phyloP scores from a whole-genome alignment of 2,113 vertebrate genomes.

The Chaenogobius annularis region DNA sequence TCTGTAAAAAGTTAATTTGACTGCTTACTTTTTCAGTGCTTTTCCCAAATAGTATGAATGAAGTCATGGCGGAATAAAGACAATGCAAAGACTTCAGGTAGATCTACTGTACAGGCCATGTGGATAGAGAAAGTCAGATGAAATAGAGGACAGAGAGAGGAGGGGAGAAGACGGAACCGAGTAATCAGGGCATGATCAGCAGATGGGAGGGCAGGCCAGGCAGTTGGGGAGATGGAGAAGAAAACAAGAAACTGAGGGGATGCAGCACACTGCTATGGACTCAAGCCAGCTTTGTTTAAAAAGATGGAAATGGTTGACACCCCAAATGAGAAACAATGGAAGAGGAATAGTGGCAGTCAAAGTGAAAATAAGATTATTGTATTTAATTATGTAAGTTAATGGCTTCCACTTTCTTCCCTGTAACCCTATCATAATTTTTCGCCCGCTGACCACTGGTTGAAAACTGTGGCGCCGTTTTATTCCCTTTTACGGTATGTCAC shows the following conservation, averaged over 20 bases:
- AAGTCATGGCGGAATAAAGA: not conserved
- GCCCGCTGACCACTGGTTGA: too few species aligned
- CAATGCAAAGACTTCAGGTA: not conserved
- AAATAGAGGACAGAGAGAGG: conserved; percentile 35
- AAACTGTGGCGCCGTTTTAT: too few species aligned
- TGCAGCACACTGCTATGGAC: conserved; percentile 50
- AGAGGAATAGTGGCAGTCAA: conserved; percentile 40
- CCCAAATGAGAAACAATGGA: conserved; percentile 35
- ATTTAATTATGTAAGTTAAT: conserved; percentile 34
- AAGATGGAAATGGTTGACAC: conserved; percentile 34
- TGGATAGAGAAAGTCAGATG: conserved; percentile 34
- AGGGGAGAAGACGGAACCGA: conserved; percentile 47
- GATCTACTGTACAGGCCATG: conserved; percentile 7
- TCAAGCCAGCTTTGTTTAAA: conserved; percentile 39
- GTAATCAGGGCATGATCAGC: conserved; percentile 66
- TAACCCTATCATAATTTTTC: too few species aligned
- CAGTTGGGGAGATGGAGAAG: conserved; percentile 63
- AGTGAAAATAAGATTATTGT: conserved; percentile 61
- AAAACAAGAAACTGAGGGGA: conserved; percentile 46
- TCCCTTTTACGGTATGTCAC: too few species aligned
- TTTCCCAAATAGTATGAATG: not conserved
- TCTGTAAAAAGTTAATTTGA: too few species aligned
- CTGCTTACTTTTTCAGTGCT: too few species aligned
- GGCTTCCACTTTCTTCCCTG: not conserved
- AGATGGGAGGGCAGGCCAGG: conserved; percentile 71